Conservation (phyloP, 2,888 invertebrate species). For the Catocala fraxini region DNA sequence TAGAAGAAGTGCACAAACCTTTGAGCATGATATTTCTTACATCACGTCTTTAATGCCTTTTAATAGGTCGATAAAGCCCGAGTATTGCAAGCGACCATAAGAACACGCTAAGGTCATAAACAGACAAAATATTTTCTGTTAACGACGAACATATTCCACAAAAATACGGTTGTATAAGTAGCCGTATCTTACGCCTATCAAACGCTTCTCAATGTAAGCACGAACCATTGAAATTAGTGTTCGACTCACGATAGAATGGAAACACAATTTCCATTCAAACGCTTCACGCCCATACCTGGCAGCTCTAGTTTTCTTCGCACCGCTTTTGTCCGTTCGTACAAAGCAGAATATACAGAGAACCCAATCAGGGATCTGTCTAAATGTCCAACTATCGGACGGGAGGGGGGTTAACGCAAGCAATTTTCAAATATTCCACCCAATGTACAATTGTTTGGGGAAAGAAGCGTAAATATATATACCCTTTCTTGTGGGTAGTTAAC, state of each 20-base stretch:
- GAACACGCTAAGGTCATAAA: no score
- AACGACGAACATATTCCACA: background rate
- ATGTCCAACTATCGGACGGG: slow-evolving; percentile 56
- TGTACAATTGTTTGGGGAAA: slow-evolving; percentile 30
- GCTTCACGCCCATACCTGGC: slow-evolving; percentile 55
- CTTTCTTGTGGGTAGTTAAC: slow-evolving; percentile 13
- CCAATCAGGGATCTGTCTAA: slow-evolving; percentile 75
- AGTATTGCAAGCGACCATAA: no score
- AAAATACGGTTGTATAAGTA: background rate
- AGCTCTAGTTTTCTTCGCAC: slow-evolving; percentile 63
- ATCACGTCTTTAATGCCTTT: no score
- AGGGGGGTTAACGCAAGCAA: slow-evolving; percentile 49
- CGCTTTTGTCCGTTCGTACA: slow-evolving; percentile 63
- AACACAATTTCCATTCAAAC: slow-evolving; percentile 69
- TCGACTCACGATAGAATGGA: slow-evolving; percentile 59
- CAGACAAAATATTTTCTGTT: no score
- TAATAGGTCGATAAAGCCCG: no score
- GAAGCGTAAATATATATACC: slow-evolving; percentile 26
- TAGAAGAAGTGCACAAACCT: no score
- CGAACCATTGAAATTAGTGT: slow-evolving; percentile 58
- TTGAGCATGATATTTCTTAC: no score
- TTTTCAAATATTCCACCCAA: slow-evolving; percentile 46
- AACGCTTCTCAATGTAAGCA: slow-evolving; percentile 38
- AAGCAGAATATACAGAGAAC: slow-evolving; percentile 66
- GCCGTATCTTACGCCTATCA: slow-evolving; percentile 30